A percentile compares a stretch with the other conserved stretches of the same genome.
Conservation (phyloP, 2,113 vertebrate species). For the Chaetura pelagica region DNA sequence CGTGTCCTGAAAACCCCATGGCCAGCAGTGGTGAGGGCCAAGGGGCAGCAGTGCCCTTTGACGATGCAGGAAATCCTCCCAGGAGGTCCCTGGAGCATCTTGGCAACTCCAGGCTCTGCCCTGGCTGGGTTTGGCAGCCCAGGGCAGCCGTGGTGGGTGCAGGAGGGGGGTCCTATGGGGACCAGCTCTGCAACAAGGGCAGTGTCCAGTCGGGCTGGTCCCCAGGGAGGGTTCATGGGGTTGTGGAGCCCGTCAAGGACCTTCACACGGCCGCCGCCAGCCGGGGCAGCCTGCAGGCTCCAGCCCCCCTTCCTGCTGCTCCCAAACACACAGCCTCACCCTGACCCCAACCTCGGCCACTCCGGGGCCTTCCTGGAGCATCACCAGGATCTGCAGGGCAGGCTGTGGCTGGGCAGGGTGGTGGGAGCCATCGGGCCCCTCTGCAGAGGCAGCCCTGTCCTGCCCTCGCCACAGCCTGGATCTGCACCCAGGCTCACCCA, state of each 20-base stretch:
- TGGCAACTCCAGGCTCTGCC: not conserved
- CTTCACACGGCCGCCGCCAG: not conserved
- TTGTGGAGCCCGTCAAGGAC: not conserved
- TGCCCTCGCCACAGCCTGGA: fast-evolving
- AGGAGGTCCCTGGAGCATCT: not conserved
- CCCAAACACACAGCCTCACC: not conserved
- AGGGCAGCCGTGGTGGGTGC: not conserved
- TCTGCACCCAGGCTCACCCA: fast-evolving
- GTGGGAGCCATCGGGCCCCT: not conserved
- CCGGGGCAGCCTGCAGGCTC: not conserved
- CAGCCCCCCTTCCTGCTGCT: not conserved
- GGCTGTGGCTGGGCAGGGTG: not conserved
- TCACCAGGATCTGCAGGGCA: fast-evolving
- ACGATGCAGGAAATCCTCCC: slow-evolving; percentile 7
- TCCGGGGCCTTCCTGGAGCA: not conserved
- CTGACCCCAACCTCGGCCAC: not conserved
- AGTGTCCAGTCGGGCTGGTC: not conserved
- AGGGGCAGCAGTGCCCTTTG: slow-evolving; percentile 23
- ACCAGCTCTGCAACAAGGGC: not conserved
- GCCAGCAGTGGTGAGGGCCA: not conserved
- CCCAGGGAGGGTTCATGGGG: not conserved
- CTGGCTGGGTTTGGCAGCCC: no score
- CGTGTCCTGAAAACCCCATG: not conserved
- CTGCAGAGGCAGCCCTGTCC: not conserved
- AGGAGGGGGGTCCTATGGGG: not conserved